A percentile compares a stretch with the other conserved stretches of the same genome.
phyloP scores from a whole-genome alignment of 2,797 vertebrate genomes.

The Anas bernieri region DNA sequence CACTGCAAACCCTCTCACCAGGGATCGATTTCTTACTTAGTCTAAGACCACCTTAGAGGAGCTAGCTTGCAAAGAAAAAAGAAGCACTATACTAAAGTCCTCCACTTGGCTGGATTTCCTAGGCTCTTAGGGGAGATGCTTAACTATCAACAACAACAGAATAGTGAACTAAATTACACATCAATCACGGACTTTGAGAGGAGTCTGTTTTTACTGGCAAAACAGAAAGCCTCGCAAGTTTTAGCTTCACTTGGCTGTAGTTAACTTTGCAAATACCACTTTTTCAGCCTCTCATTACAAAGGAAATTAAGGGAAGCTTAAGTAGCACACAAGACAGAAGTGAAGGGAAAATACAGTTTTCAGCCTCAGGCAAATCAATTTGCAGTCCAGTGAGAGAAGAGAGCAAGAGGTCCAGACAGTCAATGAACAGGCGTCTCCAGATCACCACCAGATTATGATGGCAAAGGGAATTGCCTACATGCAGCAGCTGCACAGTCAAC shows the following conservation, averaged over 20 bases:
- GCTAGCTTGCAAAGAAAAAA: not conserved
- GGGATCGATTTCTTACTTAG: not conserved
- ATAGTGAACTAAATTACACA: not conserved
- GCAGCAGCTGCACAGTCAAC: not conserved
- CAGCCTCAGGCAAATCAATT: not conserved
- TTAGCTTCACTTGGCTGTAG: not conserved
- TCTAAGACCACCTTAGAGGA: not conserved
- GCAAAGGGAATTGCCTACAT: not conserved
- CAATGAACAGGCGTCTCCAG: not conserved
- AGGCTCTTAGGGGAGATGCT: not conserved
- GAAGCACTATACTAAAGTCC: not conserved
- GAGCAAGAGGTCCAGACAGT: not conserved
- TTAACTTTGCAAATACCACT: not conserved
- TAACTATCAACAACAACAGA: not conserved
- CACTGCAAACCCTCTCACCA: not conserved
- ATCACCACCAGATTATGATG: not conserved
- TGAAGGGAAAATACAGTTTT: not conserved
- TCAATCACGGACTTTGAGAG: not conserved
- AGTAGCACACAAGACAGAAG: fast-evolving
- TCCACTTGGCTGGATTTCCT: not conserved
- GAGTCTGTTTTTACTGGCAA: constrained; percentile 14
- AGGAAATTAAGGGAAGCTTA: not conserved
- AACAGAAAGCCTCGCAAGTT: not conserved
- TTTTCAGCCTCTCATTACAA: not conserved
- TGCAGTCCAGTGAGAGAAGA: not conserved